Conservation (phyloP, 2,888 invertebrate species). For the Rhagonycha lutea region DNA sequence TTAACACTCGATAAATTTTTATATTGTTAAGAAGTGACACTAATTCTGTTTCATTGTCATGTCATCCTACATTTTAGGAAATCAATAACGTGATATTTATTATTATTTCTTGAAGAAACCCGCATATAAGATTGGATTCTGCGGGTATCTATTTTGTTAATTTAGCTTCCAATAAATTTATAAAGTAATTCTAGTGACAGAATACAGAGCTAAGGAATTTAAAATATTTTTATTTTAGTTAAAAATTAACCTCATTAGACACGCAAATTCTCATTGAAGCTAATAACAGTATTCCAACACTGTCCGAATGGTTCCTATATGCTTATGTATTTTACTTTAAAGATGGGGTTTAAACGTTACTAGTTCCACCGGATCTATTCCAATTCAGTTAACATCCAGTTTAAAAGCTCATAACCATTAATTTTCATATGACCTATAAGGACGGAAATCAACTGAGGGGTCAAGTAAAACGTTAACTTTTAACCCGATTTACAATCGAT, state of each 20-base stretch:
- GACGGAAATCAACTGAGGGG: not conserved
- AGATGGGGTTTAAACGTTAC: not conserved
- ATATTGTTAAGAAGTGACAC: constrained; percentile 22
- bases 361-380: too few species aligned
- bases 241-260: not conserved
- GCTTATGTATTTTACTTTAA: not conserved
- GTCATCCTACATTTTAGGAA: constrained; percentile 23
- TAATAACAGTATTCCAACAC: not conserved
- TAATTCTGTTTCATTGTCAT: constrained; percentile 25
- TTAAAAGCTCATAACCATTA: not conserved
- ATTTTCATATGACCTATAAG: not conserved
- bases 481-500: not conserved
- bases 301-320: not conserved
- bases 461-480: not conserved
- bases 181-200: not conserved
- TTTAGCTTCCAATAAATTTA: not conserved
- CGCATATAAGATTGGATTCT: constrained; percentile 19
- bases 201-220: not conserved
- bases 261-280: not conserved
- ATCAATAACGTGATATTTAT: constrained; percentile 27
- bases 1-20: constrained; percentile 21
- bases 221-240: not conserved
- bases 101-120: constrained; percentile 14
- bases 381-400: not conserved
- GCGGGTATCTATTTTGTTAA: constrained; percentile 6